phyloP scores from a whole-genome alignment of 1,140 invertebrate species.

The Colletes gigas region DNA sequence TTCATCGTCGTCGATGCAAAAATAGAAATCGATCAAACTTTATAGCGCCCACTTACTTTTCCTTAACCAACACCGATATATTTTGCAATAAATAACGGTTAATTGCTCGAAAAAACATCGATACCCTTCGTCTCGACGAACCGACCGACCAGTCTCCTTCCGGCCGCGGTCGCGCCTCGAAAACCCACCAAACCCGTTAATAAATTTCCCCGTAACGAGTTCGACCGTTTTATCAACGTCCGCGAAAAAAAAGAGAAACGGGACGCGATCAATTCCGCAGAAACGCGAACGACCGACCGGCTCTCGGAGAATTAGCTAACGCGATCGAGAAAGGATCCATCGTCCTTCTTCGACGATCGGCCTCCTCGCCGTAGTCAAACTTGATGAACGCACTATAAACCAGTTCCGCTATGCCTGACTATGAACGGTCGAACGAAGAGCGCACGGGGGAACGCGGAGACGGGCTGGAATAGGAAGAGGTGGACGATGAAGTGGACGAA shows the following conservation, averaged over 20 bases:
- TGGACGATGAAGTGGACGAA: slow-evolving; percentile 28
- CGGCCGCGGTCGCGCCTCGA: neutral
- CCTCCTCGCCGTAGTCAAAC: slow-evolving; percentile 28
- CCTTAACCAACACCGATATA: slow-evolving; percentile 14
- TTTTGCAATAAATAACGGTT: too few species aligned
- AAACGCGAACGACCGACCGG: neutral
- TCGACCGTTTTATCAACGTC: slow-evolving; percentile 16
- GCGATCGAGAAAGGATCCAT: slow-evolving; percentile 13
- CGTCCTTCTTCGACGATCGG: neutral
- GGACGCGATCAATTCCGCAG: slow-evolving; percentile 41
- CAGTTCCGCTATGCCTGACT: slow-evolving; percentile 26
- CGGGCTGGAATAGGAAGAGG: slow-evolving; percentile 41
- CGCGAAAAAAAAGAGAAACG: neutral
- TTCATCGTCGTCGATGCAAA: neutral
- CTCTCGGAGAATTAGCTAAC: slow-evolving; percentile 33
- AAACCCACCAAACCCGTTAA: neutral
- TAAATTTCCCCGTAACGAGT: slow-evolving; percentile 32
- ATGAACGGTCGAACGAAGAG: slow-evolving; percentile 32
- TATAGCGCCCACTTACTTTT: neutral
- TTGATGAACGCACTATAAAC: slow-evolving; percentile 47
- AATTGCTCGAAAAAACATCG: neutral
- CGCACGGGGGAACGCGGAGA: slow-evolving; percentile 53
- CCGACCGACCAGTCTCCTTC: neutral
- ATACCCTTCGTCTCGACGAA: neutral
- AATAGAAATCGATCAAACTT: slow-evolving; percentile 34